Conservation (phyloP, 1,140 invertebrate species). For the Penaeus chinensis region DNA sequence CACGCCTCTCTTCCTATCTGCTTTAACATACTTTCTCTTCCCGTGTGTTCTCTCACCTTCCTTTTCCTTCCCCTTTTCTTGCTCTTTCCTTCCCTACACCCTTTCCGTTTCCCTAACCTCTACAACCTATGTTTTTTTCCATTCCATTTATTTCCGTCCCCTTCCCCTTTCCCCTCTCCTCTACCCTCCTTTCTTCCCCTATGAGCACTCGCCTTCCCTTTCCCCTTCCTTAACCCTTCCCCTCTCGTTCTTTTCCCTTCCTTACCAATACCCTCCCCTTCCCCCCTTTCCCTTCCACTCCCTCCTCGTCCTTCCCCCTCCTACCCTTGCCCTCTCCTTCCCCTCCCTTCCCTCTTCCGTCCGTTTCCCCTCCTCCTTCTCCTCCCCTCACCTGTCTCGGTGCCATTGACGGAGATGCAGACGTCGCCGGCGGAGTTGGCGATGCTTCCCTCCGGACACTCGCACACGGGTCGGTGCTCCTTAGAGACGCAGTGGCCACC, state of each 20-base stretch:
- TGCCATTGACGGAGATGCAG: slow-evolving; percentile 60
- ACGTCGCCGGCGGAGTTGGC: slow-evolving; percentile 59
- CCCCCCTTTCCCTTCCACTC: background rate
- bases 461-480: slow-evolving; percentile 65
- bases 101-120: too few relatives aligned
- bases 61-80: too few relatives aligned
- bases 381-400: slow-evolving; percentile 21
- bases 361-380: background rate
- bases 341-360: too few relatives aligned
- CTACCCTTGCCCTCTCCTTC: background rate
- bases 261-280: background rate
- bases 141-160: too few relatives aligned
- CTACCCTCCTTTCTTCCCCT: background rate
- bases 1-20: too few relatives aligned
- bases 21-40: too few relatives aligned
- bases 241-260: background rate
- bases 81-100: too few relatives aligned
- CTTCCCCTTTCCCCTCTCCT: background rate
- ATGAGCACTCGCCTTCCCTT: background rate
- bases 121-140: too few relatives aligned
- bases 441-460: slow-evolving; percentile 63
- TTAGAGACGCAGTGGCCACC: slow-evolving; percentile 64
- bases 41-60: too few relatives aligned
- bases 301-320: background rate
- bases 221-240: background rate